Evolutionary conservation across 2,113 vertebrate genomes (phyloP).

Genomic region (Alligator sinensis): DNA sequence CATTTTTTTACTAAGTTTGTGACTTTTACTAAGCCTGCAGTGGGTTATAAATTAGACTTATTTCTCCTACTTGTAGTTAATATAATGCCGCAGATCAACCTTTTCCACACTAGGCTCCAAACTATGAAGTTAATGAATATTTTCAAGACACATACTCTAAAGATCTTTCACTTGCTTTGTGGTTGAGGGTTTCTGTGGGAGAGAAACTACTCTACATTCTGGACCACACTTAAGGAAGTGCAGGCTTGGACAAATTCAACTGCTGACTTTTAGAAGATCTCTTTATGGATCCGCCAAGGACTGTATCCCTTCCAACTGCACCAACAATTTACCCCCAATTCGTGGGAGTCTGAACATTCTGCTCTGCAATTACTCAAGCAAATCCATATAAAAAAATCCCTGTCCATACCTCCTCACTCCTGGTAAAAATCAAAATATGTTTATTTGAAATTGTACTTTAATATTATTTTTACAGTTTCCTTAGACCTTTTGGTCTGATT

Average conservation of each 20-base stretch:
- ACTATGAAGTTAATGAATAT: background rate
- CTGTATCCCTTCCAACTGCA: constrained; percentile 33
- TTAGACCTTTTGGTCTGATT: background rate
- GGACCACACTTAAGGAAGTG: background rate
- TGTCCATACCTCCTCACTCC: background rate
- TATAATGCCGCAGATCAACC: background rate
- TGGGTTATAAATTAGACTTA: rapidly evolving
- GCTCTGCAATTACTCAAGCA: constrained; percentile 23
- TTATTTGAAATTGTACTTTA: background rate
- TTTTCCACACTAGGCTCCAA: background rate
- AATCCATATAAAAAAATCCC: constrained; percentile 18
- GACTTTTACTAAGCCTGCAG: background rate
- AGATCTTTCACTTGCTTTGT: background rate
- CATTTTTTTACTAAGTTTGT: background rate
- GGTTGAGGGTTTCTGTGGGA: background rate
- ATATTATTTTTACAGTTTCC: background rate
- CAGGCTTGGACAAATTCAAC: background rate
- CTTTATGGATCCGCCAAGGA: background rate
- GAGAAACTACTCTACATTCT: background rate
- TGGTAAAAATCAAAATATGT: background rate
- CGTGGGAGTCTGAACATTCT: constrained; percentile 29
- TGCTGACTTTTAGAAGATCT: background rate
- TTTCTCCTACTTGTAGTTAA: background rate
- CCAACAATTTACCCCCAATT: constrained; percentile 36
- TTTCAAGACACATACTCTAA: background rate